Base-by-base conservation (phyloP, 1,140 invertebrate species). In the Megathymus violae region DNA sequence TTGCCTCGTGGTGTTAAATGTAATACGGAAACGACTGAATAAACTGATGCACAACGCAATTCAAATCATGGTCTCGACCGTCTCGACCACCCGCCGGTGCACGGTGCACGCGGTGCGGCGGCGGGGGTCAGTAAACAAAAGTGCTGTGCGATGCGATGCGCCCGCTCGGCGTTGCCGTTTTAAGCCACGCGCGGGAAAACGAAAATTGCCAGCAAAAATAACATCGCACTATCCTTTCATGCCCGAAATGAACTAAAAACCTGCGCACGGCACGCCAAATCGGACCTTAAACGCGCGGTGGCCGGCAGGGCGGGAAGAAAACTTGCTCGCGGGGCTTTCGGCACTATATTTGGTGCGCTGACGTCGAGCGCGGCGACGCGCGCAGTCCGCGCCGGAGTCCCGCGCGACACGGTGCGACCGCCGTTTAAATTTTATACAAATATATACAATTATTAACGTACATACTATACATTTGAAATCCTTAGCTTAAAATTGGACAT, bases 151-250 rank as follows among this genome's bases (percentile, higher is more conserved):
- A 62, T 67, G 62, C 67, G n/a, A n/a, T n/a, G n/a, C n/a, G 74
- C 60, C 67, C 72, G 65, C 71, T 76, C 79, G 52, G 47, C 78
- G 77, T 85, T 82, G 82, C 88, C 88, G 88, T 90, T 87, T 90
- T 65, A 87, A 88, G 86, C 69, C 82, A 85, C 77, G 79, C 80
- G 74, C 78, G 75, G 79, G 75, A 83, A 80, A 86, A 69, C 80
- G 82, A 85, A 78, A 80, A 80, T 75, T 75, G 76, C 74, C 71
- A 74, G 79, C 84, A 80, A 88, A 89, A 90, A 90, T 90, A 90
- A 88, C 88, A 81, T 73, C 64, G 69, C 63, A 68, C 67, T 67
- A 69, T 76, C 73, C 76, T 81, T 85, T 82, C 78, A 77, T 43
- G 47, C 31, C 50, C 46, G 19, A 65, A 76, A 79, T 17, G 67